Conservation (phyloP, 1,140 invertebrate genomes). For the Megalopta genalis region DNA sequence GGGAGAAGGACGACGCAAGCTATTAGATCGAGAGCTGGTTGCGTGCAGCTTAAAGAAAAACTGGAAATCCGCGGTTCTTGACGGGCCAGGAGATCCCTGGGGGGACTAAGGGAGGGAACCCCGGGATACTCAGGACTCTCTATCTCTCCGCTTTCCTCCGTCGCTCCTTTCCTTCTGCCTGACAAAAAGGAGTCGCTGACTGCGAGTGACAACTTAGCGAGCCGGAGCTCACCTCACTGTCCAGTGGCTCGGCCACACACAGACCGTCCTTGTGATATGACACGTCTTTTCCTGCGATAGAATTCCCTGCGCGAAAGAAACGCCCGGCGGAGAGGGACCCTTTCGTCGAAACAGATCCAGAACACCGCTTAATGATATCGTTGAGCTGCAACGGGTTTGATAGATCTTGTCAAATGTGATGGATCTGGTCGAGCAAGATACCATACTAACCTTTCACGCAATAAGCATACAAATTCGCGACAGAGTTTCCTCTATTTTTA, state of each 20-base stretch:
- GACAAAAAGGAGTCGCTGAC: slow-evolving; percentile 72
- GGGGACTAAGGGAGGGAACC: slow-evolving; percentile 47
- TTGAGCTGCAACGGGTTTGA: slow-evolving; percentile 30
- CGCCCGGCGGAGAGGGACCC: slow-evolving; percentile 28
- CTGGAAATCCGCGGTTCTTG: slow-evolving; percentile 74
- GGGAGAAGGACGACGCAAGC: slow-evolving; percentile 56
- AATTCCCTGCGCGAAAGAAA: slow-evolving; percentile 61
- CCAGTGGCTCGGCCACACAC: slow-evolving; percentile 72
- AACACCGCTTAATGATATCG: slow-evolving; percentile 44
- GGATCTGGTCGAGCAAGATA: slow-evolving; percentile 24
- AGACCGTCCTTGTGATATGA: slow-evolving; percentile 63
- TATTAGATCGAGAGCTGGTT: slow-evolving; percentile 75
- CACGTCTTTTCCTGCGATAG: slow-evolving; percentile 60
- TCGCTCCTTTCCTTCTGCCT: slow-evolving; percentile 42
- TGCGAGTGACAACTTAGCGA: slow-evolving; percentile 78
- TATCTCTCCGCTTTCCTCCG: slow-evolving; percentile 35
- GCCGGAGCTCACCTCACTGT: slow-evolving; percentile 73
- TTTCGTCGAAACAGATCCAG: slow-evolving; percentile 35
- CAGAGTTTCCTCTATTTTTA: not conserved
- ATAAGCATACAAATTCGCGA: slow-evolving; percentile 25
- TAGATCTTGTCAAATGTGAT: slow-evolving; percentile 48
- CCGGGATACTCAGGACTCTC: slow-evolving; percentile 49
- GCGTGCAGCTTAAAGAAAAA: slow-evolving; percentile 71
- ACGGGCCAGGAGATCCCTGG: slow-evolving; percentile 62
- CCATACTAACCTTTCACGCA: not conserved